These are phyloP conservation scores for Arenaria interpres DNA, from an alignment of 2,113 vertebrate species.

Conservation along the genomic window DNA sequence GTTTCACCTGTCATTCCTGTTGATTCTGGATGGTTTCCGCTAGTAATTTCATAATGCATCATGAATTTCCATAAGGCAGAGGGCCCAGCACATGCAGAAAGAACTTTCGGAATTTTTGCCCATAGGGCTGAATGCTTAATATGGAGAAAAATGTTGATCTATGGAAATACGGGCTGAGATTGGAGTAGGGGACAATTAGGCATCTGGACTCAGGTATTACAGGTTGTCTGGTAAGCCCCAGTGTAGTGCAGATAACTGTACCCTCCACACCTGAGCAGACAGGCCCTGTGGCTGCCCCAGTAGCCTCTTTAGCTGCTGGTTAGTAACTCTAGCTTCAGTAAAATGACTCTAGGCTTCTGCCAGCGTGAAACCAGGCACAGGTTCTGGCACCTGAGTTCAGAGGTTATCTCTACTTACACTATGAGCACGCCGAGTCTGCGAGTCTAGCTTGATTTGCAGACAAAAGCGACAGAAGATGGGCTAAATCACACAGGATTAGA, in stretches of 20 bases:
- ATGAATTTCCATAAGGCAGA: slow-evolving; percentile 36
- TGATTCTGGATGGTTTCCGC: slow-evolving; percentile 31
- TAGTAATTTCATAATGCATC: slow-evolving; percentile 36
- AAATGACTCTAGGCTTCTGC: neutral
- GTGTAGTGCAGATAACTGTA: neutral
- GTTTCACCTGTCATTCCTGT: slow-evolving; percentile 32
- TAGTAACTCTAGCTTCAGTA: neutral
- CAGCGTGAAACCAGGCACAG: neutral
- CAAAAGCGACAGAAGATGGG: neutral
- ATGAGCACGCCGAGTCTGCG: neutral
- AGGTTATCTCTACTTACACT: neutral
- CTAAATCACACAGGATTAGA: neutral
- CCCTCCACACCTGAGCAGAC: neutral
- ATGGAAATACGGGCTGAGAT: neutral
- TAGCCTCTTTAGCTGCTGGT: neutral
- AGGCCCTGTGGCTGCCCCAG: neutral
- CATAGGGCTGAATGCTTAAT: slow-evolving; percentile 11
- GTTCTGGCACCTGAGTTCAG: neutral
- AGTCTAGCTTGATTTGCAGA: neutral
- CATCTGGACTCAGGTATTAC: neutral
- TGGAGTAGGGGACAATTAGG: neutral
- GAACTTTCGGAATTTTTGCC: slow-evolving; percentile 16
- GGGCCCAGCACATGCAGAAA: neutral
- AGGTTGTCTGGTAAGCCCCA: neutral
- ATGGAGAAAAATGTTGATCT: neutral